Evolutionary conservation across 23 tunicate genomes (phyloP), one percentile per base, ranked within the genome.

Genomic region (Pegea sp.): DNA sequence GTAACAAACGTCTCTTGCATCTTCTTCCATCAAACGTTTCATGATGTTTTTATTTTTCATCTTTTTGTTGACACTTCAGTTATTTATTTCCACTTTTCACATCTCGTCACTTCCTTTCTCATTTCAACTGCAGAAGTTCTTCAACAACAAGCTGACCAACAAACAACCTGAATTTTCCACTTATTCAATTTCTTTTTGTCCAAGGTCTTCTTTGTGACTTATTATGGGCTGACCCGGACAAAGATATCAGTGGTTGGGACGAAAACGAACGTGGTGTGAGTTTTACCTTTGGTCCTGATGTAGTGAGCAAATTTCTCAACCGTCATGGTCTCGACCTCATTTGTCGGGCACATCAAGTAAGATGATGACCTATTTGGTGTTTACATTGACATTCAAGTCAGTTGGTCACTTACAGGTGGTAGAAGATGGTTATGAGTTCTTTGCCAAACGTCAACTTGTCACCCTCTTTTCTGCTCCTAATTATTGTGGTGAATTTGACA

Each of bases 201-300:
- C 0, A 26, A 78, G 92, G 97, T 5, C 55, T 91, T 16, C 53
- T 91, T 20, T 91, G 99, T 50, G 99, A 91, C 49, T 42, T 91
- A 24, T 65, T 91, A 22, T 91, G 99, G 99, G 99, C 99, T 44
- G 99, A 91, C 59, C 99, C 99, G 21, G 99, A 91, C 70, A 91
- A 91, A 55, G 99, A 91, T 48, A 84, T 91, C 23, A 53, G 54
- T 1, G 99, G 99, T 7, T 91, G 99, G 99, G 91, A 77, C 22
- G 99, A 91, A 60, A 91, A 91, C 55, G 99, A 91, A 52, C 69
- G 99, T 5, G 99, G 99, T 0, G 99, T 91, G 13, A 78, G 93
- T 22, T 91, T 91, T 32, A 91, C 99, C 18, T 91, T 91, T 29
- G 99, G 99, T 22, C 81, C 92, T 3, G 99, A 91, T 69, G 90